phyloP scores from a whole-genome alignment of 2,797 vertebrate species.

The Triplophysa yarkandensis region DNA sequence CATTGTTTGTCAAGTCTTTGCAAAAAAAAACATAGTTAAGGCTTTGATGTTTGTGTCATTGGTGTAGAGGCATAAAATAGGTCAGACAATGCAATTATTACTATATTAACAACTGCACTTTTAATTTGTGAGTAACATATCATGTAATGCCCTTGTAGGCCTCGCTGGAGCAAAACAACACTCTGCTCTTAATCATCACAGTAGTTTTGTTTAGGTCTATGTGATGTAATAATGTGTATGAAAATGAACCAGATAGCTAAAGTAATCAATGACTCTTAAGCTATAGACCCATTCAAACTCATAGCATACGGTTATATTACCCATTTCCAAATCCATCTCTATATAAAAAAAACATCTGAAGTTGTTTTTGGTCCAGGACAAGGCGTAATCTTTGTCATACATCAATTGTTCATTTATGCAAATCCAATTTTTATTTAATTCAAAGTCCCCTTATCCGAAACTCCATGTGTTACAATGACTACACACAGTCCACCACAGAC shows the following conservation, averaged over 20 bases:
- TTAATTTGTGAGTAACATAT: constrained; percentile 1
- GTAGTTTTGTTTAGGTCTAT: not conserved
- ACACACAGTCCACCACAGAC: constrained; percentile 75
- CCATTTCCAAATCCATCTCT: not conserved
- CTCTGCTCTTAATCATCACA: not conserved
- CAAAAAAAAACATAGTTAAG: constrained; percentile 30
- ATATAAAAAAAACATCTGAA: not conserved
- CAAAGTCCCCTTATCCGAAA: not conserved
- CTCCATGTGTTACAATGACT: constrained; percentile 18
- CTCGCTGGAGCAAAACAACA: not conserved
- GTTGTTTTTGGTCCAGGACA: not conserved
- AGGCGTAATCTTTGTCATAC: not conserved
- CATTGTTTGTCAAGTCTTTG: constrained; percentile 5
- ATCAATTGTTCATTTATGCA: not conserved
- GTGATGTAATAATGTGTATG: constrained; percentile 7
- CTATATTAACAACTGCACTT: constrained; percentile 14
- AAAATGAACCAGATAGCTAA: constrained; percentile 15
- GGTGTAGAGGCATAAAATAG: not conserved
- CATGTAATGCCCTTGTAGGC: constrained; percentile 14
- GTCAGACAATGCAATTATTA: not conserved
- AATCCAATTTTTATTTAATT: not conserved
- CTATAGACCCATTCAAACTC: not conserved
- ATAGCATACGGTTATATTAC: not conserved
- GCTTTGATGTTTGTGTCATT: constrained; percentile 13
- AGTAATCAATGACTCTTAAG: not conserved